phyloP scores from a whole-genome alignment of 2,113 vertebrate species.

The Coregonus clupeaformis region DNA sequence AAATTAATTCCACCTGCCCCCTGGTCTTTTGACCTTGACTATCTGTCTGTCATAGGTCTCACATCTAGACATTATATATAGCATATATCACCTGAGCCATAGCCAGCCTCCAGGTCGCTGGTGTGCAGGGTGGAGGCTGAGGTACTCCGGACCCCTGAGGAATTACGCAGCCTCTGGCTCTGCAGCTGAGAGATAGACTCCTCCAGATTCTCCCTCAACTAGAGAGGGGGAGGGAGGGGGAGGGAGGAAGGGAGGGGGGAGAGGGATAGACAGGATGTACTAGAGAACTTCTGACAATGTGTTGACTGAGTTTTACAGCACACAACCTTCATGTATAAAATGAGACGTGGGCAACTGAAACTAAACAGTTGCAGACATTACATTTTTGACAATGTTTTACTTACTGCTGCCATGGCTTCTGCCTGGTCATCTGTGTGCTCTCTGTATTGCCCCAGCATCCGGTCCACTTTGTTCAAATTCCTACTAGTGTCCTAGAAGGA shows the following conservation, averaged over 20 bases:
- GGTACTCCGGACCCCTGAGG: constrained; percentile 70
- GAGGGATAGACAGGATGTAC: background rate
- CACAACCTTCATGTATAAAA: background rate
- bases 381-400: constrained; percentile 22
- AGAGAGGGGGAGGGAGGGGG: background rate
- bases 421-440: constrained; percentile 85
- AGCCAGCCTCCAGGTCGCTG: constrained; percentile 82
- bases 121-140: constrained; percentile 85
- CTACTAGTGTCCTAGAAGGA: constrained; percentile 86
- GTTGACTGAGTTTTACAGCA: background rate
- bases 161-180: constrained; percentile 71
- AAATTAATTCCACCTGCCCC: no score
- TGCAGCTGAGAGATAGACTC: constrained; percentile 86
- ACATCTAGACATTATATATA: background rate
- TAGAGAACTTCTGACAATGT: background rate
- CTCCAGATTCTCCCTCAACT: constrained; percentile 90
- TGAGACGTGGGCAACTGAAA: background rate
- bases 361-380: background rate
- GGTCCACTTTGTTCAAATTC: constrained; percentile 88
- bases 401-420: constrained; percentile 83
- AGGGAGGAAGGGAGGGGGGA: background rate
- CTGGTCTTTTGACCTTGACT: no score
- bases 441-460: constrained; percentile 87
- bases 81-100: constrained; percentile 71
- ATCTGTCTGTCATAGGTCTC: background rate